Conservation (phyloP, 2,888 invertebrate genomes). For the Heterodera filipjevi region DNA sequence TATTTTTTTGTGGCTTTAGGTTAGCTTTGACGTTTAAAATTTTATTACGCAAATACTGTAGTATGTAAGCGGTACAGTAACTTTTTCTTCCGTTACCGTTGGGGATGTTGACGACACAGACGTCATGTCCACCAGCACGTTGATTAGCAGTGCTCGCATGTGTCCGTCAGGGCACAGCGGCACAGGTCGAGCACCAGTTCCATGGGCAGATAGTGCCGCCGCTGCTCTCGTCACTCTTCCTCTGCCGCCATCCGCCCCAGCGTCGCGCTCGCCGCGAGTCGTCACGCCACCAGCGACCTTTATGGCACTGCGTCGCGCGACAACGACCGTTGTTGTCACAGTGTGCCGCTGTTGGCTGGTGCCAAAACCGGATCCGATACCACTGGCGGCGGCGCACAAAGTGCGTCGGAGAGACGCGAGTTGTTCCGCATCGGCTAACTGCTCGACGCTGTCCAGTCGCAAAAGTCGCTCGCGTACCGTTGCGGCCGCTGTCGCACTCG, state of each 20-base stretch:
- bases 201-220: background rate
- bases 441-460: slow-evolving; percentile 43
- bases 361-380: background rate
- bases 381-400: slow-evolving; percentile 4
- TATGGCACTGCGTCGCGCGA: background rate
- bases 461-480: slow-evolving; percentile 36
- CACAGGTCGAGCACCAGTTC: slow-evolving; percentile 15
- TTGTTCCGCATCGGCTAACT: slow-evolving; percentile 37
- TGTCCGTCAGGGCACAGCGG: slow-evolving; percentile 58
- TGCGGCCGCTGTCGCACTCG: background rate
- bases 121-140: slow-evolving; percentile 55
- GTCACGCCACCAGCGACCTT: too few species aligned
- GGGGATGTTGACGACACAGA: background rate
- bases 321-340: background rate
- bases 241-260: too few species aligned
- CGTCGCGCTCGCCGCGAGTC: background rate
- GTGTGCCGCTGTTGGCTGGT: background rate
- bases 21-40: too few species aligned
- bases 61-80: too few species aligned
- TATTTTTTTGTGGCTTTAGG: too few species aligned
- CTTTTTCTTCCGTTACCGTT: background rate
- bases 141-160: slow-evolving; percentile 54
- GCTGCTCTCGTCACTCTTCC: background rate
- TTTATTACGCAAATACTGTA: too few species aligned
- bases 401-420: slow-evolving; percentile 20